Evolutionary conservation across 1,140 invertebrate species (phyloP), one percentile per base, ranked within the genome.

Genomic region (Apolygus lucorum): DNA sequence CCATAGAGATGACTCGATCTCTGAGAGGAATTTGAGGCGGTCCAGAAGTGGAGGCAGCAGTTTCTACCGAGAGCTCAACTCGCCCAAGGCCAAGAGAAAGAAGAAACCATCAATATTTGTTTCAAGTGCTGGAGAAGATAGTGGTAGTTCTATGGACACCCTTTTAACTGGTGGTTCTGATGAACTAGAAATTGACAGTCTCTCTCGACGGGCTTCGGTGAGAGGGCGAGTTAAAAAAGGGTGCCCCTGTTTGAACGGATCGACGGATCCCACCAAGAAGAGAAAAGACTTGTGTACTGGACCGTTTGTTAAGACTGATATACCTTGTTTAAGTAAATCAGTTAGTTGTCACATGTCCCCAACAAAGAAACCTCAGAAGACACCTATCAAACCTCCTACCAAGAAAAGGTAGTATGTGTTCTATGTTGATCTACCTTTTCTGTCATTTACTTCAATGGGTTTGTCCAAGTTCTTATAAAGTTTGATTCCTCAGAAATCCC

Each of bases 221-320:
- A 76, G 82, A 0, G 81, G 82, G 13, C 81, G 83, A 68, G 80
- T 83, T 13, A 83, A 83, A 63, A 84, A 83, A 68, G 80, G 79
- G 1, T 83, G 82, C 70, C 78, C 79, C 0, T 83, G 82, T 68
- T 84, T 82, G 71, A 82, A 81, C 68, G 81, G 81, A 11, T 34
- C 65, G 8, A 26, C 65, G 34, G 65, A 68, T 42, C 34, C 29
- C 0, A 28, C 17, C 11, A 71, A 68, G 24, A 63, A 71, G 28
- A 68, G 52, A 49, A n/a, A 24, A 52, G 21, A 17, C 24, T 26
- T 8, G 8, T 11, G 8, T 17, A 17, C 34, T 49, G 34, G 17
- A 49, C 17, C 34, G 17, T 49, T 49, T 49, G 17, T 17, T 17
- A 49, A 49, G 34, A 49, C 34, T 49, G 34, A 49, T 11, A 49